These are phyloP conservation scores for Caenorhabditis angaria DNA, from an alignment of 2,888 invertebrate species.

Conservation along the genomic window DNA sequence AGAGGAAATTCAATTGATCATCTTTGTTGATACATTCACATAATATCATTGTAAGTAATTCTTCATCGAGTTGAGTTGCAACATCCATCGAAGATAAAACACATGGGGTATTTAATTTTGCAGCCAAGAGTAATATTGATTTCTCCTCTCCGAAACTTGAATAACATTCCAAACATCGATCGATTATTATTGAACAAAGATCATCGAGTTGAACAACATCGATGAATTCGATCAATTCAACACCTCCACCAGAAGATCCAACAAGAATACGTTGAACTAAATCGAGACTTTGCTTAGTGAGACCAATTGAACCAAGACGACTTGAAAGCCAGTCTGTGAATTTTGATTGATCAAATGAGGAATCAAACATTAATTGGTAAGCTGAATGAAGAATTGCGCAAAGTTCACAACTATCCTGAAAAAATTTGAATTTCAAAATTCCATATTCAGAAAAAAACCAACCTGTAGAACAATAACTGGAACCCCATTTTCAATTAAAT, in stretches of 20 bases:
- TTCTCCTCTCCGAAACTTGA: slow-evolving; percentile 40
- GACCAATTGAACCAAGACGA: slow-evolving; percentile 23
- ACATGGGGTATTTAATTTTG: slow-evolving; percentile 56
- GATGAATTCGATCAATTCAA: slow-evolving; percentile 50
- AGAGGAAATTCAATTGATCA: slow-evolving; percentile 50
- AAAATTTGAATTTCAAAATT: not conserved
- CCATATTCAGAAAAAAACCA: not conserved
- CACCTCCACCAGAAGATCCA: slow-evolving; percentile 33
- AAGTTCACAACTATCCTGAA: slow-evolving; percentile 67
- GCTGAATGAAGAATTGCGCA: slow-evolving; percentile 61
- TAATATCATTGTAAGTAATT: slow-evolving; percentile 43
- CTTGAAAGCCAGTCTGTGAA: slow-evolving; percentile 38
- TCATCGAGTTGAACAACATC: slow-evolving; percentile 32
- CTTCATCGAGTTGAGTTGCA: slow-evolving; percentile 48
- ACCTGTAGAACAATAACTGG: slow-evolving; percentile 65
- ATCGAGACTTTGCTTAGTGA: slow-evolving; percentile 14
- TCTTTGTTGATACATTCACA: slow-evolving; percentile 52
- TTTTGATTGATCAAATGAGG: slow-evolving; percentile 56
- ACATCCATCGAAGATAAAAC: slow-evolving; percentile 53
- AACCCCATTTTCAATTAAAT: slow-evolving; percentile 65
- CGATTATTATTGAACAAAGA: slow-evolving; percentile 41
- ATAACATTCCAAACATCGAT: slow-evolving; percentile 52
- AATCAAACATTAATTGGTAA: slow-evolving; percentile 55
- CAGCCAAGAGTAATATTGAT: slow-evolving; percentile 57
- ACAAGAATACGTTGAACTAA: slow-evolving; percentile 35